Evolutionary conservation across 2,113 vertebrate species (phyloP).

Genomic region (Stegostoma tigrinum): DNA sequence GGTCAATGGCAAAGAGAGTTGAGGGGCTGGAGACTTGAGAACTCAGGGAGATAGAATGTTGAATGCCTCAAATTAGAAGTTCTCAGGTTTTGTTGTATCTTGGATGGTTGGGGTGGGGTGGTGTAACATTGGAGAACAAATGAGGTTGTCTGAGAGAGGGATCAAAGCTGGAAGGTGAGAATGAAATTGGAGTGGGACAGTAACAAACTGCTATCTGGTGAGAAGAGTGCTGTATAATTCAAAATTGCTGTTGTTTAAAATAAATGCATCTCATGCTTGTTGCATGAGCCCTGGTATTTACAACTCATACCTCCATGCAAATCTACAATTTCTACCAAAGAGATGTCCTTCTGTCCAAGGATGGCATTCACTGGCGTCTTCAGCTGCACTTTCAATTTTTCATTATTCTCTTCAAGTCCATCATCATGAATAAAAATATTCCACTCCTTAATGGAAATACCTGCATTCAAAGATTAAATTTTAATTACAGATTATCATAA

Average conservation of each 20-base stretch:
- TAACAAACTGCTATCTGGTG: neutral
- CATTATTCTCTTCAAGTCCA: constrained; percentile 63
- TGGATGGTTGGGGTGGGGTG: too few relatives aligned
- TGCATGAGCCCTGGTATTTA: neutral
- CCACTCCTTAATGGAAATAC: constrained; percentile 62
- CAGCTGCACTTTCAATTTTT: constrained; percentile 55
- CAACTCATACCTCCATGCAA: constrained; percentile 51
- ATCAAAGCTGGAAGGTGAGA: neutral
- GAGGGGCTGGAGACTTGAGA: neutral
- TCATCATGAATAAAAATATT: constrained; percentile 59
- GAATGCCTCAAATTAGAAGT: too few relatives aligned
- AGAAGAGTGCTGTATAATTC: neutral
- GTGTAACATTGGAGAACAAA: neutral
- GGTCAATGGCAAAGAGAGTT: neutral
- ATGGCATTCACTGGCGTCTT: constrained; percentile 53
- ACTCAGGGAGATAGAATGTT: too few relatives aligned
- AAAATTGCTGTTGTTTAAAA: neutral
- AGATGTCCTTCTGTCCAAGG: constrained; percentile 54
- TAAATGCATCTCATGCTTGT: neutral
- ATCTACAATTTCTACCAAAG: constrained; percentile 57
- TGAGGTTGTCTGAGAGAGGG: too few relatives aligned
- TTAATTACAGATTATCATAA: neutral
- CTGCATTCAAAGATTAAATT: constrained; percentile 46
- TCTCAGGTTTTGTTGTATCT: too few relatives aligned
- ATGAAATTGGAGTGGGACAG: neutral